Percentiles rank a stretch among this genome's conserved stretches.
These are phyloP conservation scores for Callitettix versicolor DNA, from an alignment of 1,140 invertebrate species.

Conservation along the genomic window DNA sequence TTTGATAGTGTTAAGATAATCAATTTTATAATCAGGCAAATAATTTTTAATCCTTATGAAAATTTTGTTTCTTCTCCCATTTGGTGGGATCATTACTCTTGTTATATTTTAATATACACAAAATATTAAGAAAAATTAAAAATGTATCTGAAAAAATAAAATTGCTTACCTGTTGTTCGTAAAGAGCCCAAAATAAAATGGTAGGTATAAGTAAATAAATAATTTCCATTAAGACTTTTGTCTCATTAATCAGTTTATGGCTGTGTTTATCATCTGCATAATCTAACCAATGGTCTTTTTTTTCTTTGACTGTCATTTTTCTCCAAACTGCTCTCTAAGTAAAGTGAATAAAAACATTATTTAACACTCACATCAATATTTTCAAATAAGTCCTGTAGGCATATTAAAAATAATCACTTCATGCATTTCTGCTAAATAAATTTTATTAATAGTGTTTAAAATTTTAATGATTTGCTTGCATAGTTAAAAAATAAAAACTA, in stretches of 20 bases:
- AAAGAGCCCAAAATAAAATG: conserved; percentile 83
- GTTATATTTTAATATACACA: no score
- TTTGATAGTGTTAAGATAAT: no score
- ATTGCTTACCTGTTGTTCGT: conserved; percentile 60
- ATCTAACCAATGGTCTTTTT: conserved; percentile 66
- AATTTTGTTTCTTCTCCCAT: no score
- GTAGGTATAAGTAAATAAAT: conserved; percentile 69
- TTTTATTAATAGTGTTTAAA: background rate
- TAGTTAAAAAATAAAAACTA: background rate
- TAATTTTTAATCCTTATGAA: no score
- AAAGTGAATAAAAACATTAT: conserved; percentile 22
- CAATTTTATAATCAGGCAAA: no score
- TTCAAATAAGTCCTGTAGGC: background rate
- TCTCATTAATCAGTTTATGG: conserved; percentile 54
- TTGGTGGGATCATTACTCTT: no score
- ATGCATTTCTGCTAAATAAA: no score
- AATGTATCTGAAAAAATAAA: background rate
- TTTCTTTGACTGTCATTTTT: conserved; percentile 37
- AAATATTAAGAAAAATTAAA: no score
- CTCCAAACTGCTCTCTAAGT: conserved; percentile 32
- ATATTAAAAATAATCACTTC: background rate
- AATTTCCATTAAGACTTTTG: conserved; percentile 60
- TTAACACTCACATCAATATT: background rate
- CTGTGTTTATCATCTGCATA: conserved; percentile 61
- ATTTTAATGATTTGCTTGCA: background rate